phyloP scores from a whole-genome alignment of 1,140 invertebrate genomes.

The Aphaenogaster floridana region DNA sequence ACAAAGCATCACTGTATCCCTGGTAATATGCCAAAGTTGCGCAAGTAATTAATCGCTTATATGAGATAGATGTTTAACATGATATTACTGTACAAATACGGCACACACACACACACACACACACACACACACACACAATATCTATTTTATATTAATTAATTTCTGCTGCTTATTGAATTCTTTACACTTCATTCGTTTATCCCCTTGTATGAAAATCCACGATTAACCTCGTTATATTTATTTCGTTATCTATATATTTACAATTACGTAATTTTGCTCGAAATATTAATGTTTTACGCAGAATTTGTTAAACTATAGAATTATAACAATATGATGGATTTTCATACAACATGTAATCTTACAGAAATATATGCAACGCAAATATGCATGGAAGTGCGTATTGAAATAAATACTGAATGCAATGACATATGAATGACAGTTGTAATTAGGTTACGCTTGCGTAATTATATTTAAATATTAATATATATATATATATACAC shows the following conservation, averaged over 20 bases:
- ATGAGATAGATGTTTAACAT: neutral
- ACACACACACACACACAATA: too few relatives aligned
- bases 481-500: too few relatives aligned
- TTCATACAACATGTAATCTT: neutral
- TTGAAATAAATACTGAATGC: slow-evolving; percentile 13
- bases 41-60: neutral
- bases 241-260: slow-evolving; percentile 19
- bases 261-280: slow-evolving; percentile 29
- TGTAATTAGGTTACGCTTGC: neutral
- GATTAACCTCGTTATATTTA: slow-evolving; percentile 40
- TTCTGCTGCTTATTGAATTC: slow-evolving; percentile 23
- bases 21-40: neutral
- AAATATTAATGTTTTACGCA: slow-evolving; percentile 11
- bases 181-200: slow-evolving; percentile 31
- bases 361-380: slow-evolving; percentile 10
- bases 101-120: neutral
- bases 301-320: slow-evolving; percentile 30
- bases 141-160: slow-evolving; percentile 40
- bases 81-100: neutral
- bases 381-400: neutral
- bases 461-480: neutral
- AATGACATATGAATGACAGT: slow-evolving; percentile 8
- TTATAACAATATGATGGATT: slow-evolving; percentile 30
- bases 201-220: neutral
- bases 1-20: neutral